Conservation (phyloP, 2,797 vertebrate genomes). For the Taeniopygia guttata region DNA sequence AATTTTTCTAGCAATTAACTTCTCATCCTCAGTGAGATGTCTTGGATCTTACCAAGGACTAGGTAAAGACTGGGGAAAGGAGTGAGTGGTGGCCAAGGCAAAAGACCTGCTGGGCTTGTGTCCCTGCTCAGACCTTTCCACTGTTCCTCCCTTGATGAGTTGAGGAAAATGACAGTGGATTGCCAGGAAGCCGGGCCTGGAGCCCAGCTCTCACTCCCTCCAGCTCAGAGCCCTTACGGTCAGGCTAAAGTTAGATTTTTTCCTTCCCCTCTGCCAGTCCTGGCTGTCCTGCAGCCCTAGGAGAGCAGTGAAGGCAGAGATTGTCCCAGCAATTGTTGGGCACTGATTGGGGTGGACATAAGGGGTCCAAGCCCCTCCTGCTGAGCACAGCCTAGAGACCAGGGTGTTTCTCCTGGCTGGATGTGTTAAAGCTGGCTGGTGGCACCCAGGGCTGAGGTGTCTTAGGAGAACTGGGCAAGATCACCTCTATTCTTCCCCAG, state of each 20-base stretch:
- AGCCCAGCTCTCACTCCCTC: neutral
- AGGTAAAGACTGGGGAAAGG: neutral
- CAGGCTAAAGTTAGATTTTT: conserved; percentile 21
- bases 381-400: neutral
- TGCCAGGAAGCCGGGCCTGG: neutral
- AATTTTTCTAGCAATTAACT: neutral
- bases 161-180: neutral
- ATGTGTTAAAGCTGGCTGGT: neutral
- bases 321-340: neutral
- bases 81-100: neutral
- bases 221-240: neutral
- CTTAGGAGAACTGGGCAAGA: too few species aligned
- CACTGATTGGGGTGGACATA: neutral
- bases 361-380: neutral
- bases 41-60: neutral
- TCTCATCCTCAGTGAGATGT: neutral
- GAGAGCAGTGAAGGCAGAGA: neutral
- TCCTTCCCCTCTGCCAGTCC: neutral
- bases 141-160: neutral
- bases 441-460: neutral
- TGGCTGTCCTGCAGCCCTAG: neutral
- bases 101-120: neutral
- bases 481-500: neutral
- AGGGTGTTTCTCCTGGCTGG: neutral
- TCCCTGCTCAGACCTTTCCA: neutral